These are phyloP conservation scores for Euura saliciscinereae DNA, from an alignment of 1,140 invertebrate species.

Conservation along the genomic window DNA sequence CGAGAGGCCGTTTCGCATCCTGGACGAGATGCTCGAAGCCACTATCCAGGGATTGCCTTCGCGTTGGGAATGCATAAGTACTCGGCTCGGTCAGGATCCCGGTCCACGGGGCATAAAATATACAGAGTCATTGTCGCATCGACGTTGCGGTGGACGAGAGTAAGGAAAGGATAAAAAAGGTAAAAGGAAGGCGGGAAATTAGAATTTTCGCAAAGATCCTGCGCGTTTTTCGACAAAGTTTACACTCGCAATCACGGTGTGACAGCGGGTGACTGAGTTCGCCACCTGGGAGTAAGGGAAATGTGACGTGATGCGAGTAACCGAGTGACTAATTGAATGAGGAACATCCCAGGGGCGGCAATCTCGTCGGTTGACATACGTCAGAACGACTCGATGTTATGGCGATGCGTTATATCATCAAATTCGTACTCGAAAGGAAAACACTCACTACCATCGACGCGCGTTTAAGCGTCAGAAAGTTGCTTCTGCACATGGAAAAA, in stretches of 20 bases:
- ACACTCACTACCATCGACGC: too few relatives aligned
- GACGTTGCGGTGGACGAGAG: not conserved
- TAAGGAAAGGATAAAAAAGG: too few relatives aligned
- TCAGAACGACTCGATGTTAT: constrained; percentile 36
- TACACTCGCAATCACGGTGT: not conserved
- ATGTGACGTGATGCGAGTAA: constrained; percentile 57
- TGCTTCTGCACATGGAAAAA: too few relatives aligned
- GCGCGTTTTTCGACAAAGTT: constrained; percentile 6
- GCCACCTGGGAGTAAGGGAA: constrained; percentile 32
- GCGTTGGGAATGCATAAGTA: not conserved
- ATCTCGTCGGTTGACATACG: constrained; percentile 49
- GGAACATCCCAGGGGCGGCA: constrained; percentile 52
- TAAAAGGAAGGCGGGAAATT: too few relatives aligned
- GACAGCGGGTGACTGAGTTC: constrained; percentile 1
- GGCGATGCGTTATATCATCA: too few relatives aligned
- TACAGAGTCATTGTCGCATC: not conserved
- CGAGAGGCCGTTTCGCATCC: not conserved
- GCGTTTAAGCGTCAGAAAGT: too few relatives aligned
- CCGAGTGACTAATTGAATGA: constrained; percentile 59
- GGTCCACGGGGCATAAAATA: not conserved
- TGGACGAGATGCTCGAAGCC: too few relatives aligned
- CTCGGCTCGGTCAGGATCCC: not conserved
- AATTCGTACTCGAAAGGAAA: too few relatives aligned
- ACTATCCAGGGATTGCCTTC: not conserved
- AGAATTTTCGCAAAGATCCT: not conserved